Evolutionary conservation across 2,888 invertebrate species (phyloP).

Genomic region (Clitarchus hookeri): DNA sequence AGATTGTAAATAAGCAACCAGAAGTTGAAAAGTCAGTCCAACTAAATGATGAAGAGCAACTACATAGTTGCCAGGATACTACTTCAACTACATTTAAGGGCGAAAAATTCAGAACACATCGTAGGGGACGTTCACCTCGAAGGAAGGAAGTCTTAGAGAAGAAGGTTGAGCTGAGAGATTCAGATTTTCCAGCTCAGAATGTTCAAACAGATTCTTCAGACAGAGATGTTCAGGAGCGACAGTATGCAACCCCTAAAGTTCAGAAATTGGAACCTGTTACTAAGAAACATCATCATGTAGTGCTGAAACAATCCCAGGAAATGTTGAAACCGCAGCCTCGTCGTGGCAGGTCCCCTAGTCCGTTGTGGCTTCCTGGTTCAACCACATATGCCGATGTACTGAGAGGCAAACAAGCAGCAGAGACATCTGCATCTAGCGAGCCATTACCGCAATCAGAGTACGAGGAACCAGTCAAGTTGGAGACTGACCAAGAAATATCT

Average conservation of each 20-base stretch:
- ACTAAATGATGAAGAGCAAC: slow-evolving; percentile 20
- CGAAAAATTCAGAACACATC: slow-evolving; percentile 53
- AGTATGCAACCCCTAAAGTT: slow-evolving; percentile 22
- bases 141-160: slow-evolving; percentile 46
- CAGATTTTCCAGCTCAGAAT: neutral
- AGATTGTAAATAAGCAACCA: neutral
- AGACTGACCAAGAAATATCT: neutral
- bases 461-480: neutral
- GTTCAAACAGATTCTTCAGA: neutral
- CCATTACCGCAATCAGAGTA: neutral
- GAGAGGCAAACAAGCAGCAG: slow-evolving; percentile 57
- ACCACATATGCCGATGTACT: slow-evolving; percentile 81
- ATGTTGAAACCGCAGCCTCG: slow-evolving; percentile 49
- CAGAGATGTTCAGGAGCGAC: neutral
- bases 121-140: slow-evolving; percentile 60
- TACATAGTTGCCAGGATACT: neutral
- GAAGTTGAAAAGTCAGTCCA: slow-evolving; percentile 20
- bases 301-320: slow-evolving; percentile 35
- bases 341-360: slow-evolving; percentile 67
- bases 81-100: slow-evolving; percentile 43
- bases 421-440: neutral
- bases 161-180: slow-evolving; percentile 25
- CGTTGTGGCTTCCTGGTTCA: slow-evolving; percentile 74
- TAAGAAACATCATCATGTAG: slow-evolving; percentile 35
- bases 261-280: slow-evolving; percentile 18